Conservation (phyloP, 1,140 invertebrate species). For the Archivesica marissinica region DNA sequence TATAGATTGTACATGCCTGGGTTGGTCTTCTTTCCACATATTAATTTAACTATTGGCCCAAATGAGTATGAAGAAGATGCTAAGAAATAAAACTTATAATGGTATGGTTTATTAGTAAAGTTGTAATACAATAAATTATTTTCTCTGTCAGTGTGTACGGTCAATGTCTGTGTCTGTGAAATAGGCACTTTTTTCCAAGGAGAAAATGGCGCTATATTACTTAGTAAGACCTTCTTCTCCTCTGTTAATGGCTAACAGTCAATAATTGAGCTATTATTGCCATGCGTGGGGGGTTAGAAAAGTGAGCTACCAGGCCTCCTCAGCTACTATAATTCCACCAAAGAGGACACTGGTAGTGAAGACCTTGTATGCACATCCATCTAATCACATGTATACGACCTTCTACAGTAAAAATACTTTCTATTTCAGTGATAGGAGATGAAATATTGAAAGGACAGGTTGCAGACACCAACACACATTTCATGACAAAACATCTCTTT, state of each 20-base stretch:
- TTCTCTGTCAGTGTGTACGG: too few relatives aligned
- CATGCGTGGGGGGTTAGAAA: background rate
- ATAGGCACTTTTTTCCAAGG: too few relatives aligned
- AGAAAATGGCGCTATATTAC: too few relatives aligned
- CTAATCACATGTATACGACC: background rate
- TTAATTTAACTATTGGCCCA: too few relatives aligned
- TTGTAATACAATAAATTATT: too few relatives aligned
- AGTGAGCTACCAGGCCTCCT: background rate
- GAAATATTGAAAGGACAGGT: conserved; percentile 94
- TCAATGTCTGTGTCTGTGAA: too few relatives aligned
- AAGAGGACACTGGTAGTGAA: background rate
- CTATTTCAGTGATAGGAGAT: conserved; percentile 90
- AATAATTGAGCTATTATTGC: background rate
- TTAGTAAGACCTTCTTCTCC: background rate
- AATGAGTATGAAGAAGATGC: too few relatives aligned
- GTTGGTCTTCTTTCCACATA: too few relatives aligned
- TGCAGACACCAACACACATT: conserved; percentile 90
- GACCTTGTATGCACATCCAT: background rate
- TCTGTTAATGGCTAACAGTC: background rate
- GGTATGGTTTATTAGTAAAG: too few relatives aligned
- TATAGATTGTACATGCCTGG: too few relatives aligned
- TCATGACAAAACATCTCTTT: conserved; percentile 88
- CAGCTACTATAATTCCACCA: background rate
- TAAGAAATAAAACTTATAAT: too few relatives aligned
- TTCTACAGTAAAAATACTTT: too few relatives aligned